Evolutionary conservation across 2,113 vertebrate genomes (phyloP).

Genomic region (Dromaius novaehollandiae): DNA sequence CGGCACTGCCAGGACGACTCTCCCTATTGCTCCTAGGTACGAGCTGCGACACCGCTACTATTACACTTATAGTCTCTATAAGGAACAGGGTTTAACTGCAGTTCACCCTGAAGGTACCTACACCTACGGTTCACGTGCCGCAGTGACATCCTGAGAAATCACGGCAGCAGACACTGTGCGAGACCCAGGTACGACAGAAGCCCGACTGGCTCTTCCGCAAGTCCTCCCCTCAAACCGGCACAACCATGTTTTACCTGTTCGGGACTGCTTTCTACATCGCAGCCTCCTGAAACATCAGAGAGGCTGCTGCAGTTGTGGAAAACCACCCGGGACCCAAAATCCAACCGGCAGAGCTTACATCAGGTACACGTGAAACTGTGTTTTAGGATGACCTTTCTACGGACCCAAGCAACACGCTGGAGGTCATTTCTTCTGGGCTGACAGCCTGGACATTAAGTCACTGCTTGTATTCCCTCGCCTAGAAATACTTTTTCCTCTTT

Average conservation of each 20-base stretch:
- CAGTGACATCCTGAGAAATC: not conserved
- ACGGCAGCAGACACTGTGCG: not conserved
- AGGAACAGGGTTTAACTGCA: not conserved
- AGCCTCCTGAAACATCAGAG: no score
- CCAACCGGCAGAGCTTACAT: no score
- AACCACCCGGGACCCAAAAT: no score
- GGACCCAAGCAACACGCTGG: not conserved
- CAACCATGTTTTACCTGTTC: no score
- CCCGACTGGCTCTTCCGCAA: no score
- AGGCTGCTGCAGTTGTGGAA: no score
- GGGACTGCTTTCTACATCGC: no score
- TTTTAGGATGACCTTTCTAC: not conserved
- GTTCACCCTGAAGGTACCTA: not conserved
- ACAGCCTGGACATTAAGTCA: not conserved
- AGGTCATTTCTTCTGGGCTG: not conserved
- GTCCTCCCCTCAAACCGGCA: no score
- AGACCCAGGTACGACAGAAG: not conserved
- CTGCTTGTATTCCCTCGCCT: not conserved
- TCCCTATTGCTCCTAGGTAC: no score
- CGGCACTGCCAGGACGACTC: not conserved
- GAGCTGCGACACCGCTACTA: no score
- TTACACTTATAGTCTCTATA: not conserved
- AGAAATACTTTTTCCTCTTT: not conserved
- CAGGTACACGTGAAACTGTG: no score
- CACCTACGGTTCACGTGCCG: not conserved